phyloP scores from a whole-genome alignment of 2,113 vertebrate species.

The Pandion haliaetus region DNA sequence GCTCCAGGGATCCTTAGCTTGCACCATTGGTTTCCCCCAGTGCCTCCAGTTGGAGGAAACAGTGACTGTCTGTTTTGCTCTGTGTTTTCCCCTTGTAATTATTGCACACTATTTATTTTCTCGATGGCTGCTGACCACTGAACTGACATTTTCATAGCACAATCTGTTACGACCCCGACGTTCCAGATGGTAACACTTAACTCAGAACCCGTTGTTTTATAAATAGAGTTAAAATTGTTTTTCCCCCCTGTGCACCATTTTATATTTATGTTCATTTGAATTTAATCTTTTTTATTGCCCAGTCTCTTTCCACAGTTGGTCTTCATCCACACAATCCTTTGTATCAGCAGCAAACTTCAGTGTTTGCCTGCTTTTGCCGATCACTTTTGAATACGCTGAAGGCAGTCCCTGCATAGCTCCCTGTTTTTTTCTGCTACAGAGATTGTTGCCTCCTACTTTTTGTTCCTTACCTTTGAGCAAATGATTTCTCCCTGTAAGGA shows the following conservation, averaged over 20 bases:
- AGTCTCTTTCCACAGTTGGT: neutral
- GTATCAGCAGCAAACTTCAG: neutral
- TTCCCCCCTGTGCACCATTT: constrained; percentile 1
- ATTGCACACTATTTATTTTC: neutral
- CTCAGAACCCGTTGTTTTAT: neutral
- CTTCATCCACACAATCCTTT: neutral
- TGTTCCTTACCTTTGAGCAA: neutral
- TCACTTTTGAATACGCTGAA: neutral
- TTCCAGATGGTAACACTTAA: neutral
- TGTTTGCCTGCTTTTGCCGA: neutral
- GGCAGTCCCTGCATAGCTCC: neutral
- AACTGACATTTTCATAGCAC: neutral
- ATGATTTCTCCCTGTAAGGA: neutral
- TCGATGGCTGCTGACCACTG: neutral
- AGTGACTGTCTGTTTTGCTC: neutral
- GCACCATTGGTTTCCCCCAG: neutral
- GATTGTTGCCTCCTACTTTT: neutral
- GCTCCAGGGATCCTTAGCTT: neutral
- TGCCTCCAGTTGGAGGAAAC: neutral
- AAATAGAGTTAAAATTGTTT: constrained; percentile 20
- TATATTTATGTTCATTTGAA: neutral
- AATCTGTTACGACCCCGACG: fast-evolving
- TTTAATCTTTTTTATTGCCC: constrained; percentile 4
- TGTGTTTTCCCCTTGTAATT: neutral
- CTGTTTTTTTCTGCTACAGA: neutral